Evolutionary conservation across 2,888 invertebrate genomes (phyloP), one percentile per base, ranked within the genome.

Genomic region (Esperia sulphurella): DNA sequence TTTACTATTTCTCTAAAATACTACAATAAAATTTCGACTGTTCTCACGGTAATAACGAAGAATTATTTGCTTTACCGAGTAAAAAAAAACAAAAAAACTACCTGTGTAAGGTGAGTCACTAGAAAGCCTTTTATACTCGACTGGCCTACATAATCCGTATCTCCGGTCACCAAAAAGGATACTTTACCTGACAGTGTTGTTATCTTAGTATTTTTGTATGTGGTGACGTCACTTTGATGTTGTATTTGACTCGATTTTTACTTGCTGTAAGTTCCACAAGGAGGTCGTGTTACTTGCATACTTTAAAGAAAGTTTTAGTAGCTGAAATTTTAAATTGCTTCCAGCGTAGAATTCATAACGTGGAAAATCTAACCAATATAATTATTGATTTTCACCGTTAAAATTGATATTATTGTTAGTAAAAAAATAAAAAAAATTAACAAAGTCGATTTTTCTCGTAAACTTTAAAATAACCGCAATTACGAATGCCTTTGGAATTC

Each of bases 91-190:
- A 71, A 65, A 67, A 58, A 50, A 47, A 61, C 62, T 78, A 78
- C 79, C 80, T 79, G 77, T 51, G 55, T 52, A 44, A 50, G 52
- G 51, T 75, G 77, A 77, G 63, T 75, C 72, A 75, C 59, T 58
- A 53, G 59, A 65, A 63, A 63, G 58, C 67, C 21, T 68, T 75
- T 65, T 61, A 55, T 76, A 62, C 61, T 48, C 47, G 48, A 42
- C 54, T 68, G 62, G 61, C 49, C 50, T 46, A 51, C 42, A 53
- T 68, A 69, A 74, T 71, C 68, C 67, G 58, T 70, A 65, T 66
- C 68, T 71, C 65, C 61, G 65, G 47, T 47, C 37, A 47, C 21
- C 33, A 38, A 47, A 47, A 38, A 31, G 41, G 13, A 31, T 29
- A 13, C 13, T 45, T 14, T 45, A 40, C 45, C 40, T 40, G 45